These are phyloP conservation scores for Nasonia giraulti DNA, from an alignment of 1,140 invertebrate genomes.

Conservation along the genomic window DNA sequence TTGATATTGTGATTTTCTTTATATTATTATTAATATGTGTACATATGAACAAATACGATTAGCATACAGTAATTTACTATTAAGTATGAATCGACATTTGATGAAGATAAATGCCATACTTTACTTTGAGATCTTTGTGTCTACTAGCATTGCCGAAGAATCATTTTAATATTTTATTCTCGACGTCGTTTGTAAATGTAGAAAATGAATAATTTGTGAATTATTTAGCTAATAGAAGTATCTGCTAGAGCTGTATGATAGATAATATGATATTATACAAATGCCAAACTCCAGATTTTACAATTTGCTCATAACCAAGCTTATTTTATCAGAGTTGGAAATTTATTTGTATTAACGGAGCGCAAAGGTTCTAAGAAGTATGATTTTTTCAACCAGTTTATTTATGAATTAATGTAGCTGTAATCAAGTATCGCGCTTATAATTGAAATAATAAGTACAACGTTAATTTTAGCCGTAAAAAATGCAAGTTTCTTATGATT, in stretches of 20 bases:
- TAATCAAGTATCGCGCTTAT: neutral
- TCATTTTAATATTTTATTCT: constrained; percentile 31
- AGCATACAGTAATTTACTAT: constrained; percentile 42
- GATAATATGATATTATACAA: constrained; percentile 32
- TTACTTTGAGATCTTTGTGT: constrained; percentile 46
- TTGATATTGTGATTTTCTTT: constrained; percentile 43
- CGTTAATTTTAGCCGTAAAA: neutral
- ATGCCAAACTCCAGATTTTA: constrained; percentile 49
- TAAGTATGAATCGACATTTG: constrained; percentile 11
- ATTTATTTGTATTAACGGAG: constrained; percentile 30
- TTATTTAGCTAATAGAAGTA: constrained; percentile 20
- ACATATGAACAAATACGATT: constrained; percentile 37
- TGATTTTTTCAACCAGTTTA: neutral
- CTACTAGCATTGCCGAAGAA: constrained; percentile 8
- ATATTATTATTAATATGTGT: constrained; percentile 42
- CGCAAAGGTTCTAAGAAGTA: neutral
- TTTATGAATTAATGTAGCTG: neutral
- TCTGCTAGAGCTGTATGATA: constrained; percentile 20
- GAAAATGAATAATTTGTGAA: constrained; percentile 37
- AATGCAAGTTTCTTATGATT: neutral
- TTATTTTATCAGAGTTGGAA: constrained; percentile 32
- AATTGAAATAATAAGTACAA: neutral
- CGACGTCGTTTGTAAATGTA: constrained; percentile 13
- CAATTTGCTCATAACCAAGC: constrained; percentile 8
- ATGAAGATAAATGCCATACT: constrained; percentile 18